Conservation (phyloP, 1,140 invertebrate genomes). For the Brachionus koreanus region DNA sequence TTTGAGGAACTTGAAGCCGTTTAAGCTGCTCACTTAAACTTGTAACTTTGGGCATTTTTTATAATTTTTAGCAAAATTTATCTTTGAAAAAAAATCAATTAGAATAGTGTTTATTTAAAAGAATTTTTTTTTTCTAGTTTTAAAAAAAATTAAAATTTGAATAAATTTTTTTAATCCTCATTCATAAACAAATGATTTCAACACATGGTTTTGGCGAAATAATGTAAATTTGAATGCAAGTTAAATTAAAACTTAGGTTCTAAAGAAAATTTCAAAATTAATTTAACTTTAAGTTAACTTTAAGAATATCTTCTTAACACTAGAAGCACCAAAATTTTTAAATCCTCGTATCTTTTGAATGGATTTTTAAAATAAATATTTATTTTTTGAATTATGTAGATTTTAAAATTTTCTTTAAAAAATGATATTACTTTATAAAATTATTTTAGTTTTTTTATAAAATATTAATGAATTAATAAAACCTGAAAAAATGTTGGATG, state of each 20-base stretch:
- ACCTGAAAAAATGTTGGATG: too few species aligned
- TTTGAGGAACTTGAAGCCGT: conserved; percentile 31
- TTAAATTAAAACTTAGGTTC: not conserved
- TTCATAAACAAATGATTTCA: not conserved
- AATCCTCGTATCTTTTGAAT: too few species aligned
- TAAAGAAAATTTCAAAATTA: not conserved
- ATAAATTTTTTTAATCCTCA: not conserved
- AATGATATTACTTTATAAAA: too few species aligned
- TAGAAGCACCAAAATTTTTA: too few species aligned
- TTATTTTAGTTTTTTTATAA: too few species aligned
- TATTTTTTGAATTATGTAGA: too few species aligned
- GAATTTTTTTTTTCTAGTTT: not conserved
- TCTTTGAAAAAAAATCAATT: not conserved
- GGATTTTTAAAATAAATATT: too few species aligned
- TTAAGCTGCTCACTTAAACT: conserved; percentile 42
- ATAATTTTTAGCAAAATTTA: not conserved
- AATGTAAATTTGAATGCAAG: not conserved
- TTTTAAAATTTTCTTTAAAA: too few species aligned
- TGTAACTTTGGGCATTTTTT: conserved; percentile 35
- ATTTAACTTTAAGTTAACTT: too few species aligned
- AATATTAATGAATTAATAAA: too few species aligned
- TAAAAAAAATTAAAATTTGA: not conserved
- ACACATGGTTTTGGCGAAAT: not conserved
- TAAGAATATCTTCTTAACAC: too few species aligned
- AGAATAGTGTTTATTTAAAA: not conserved